Evolutionary conservation across 2,797 vertebrate genomes (phyloP).

Genomic region (Hemibagrus guttatus): DNA sequence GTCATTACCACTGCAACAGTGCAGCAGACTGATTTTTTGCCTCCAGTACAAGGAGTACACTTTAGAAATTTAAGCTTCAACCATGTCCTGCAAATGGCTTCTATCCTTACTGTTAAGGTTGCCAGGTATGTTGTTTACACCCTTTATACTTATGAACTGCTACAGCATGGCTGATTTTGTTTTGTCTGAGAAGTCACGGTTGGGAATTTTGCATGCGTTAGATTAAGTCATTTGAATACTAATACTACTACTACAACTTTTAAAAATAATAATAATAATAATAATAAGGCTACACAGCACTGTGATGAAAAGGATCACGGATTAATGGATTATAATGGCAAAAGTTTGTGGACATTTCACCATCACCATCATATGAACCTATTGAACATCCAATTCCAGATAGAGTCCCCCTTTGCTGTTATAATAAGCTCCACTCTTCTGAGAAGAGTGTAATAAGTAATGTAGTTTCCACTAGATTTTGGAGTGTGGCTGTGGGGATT

Average conservation of each 20-base stretch:
- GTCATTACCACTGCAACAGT: background rate
- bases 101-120: background rate
- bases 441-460: background rate
- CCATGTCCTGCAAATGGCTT: background rate
- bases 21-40: background rate
- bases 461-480: background rate
- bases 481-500: background rate
- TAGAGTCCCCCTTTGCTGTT: background rate
- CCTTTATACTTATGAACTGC: background rate
- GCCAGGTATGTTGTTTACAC: background rate
- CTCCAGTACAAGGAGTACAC: background rate
- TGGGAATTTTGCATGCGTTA: conserved; percentile 3
- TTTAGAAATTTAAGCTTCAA: background rate
- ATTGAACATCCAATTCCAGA: background rate
- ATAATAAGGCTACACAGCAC: too few relatives aligned
- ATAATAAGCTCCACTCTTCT: background rate
- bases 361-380: too few relatives aligned
- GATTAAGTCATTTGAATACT: background rate
- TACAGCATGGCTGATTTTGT: background rate
- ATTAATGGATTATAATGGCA: background rate
- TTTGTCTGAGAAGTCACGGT: background rate
- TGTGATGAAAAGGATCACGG: background rate
- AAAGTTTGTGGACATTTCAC: background rate
- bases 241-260: too few relatives aligned
- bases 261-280: background rate